Evolutionary conservation across 2,113 vertebrate species (phyloP), one percentile per base, ranked within the genome.

Genomic region (Salvelinus sp.): DNA sequence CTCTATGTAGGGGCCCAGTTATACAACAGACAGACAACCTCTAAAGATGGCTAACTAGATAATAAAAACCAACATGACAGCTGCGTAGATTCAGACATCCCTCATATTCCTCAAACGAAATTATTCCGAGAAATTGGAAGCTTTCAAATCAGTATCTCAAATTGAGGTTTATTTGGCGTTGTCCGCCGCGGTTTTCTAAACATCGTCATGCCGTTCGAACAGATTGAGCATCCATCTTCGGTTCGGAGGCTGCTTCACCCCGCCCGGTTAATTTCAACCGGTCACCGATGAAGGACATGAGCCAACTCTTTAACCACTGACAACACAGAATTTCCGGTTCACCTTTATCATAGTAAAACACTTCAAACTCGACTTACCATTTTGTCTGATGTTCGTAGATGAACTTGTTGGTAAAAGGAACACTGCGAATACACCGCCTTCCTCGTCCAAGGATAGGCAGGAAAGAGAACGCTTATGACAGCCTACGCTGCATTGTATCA

Each of bases 401-500:
- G n/a, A 22, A n/a, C 58, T n/a, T 22, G 58, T 60, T 60, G 48
- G 48, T 22, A 22, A 22, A 70, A 27, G 28, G 22, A 27, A 65
- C 38, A 38, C 65, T 16, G 65, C 3, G 13, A 23, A 30, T 12
- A 78, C 83, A 82, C 93, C 91, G 92, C 93, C 92, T 91, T 82
- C 79, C 86, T 82, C 83, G 83, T 79, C 78, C 79, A 82, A 78
- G 91, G 85, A 92, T 89, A 92, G 91, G 91, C 93, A 94, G 94
- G 94, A 92, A 94, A 95, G 94, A 93, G 93, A 76, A 69, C 80
- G 91, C 84, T 93, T 91, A 95, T 91, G 93, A 95, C 94, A 93
- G 92, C 89, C 48, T 69, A 75, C 73, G 7, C 6, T 65, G 4
- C 12, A 89, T 90, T 95, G 94, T 94, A 93, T 20, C 28, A 69